Evolutionary conservation across 1,140 invertebrate genomes (phyloP).

Genomic region (Apis dorsata): DNA sequence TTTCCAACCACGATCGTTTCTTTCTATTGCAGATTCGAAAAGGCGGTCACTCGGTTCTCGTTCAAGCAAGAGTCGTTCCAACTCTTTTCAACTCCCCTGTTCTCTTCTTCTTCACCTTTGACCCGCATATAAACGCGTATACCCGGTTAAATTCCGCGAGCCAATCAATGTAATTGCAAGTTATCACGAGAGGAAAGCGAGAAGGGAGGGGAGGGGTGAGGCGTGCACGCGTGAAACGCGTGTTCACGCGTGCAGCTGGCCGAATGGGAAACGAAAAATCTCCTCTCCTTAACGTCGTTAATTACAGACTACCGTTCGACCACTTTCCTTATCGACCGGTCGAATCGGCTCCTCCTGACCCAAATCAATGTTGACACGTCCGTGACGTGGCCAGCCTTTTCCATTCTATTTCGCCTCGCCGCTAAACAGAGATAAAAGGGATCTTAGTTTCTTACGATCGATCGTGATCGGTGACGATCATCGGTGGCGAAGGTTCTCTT

Average conservation of each 20-base stretch:
- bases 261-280: constrained; percentile 26
- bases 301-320: constrained; percentile 73
- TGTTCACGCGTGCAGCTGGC: constrained; percentile 41
- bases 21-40: neutral
- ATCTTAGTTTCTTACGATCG: neutral
- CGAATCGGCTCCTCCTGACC: constrained; percentile 47
- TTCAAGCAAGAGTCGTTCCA: constrained; percentile 1
- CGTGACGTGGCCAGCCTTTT: constrained; percentile 38
- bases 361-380: constrained; percentile 54
- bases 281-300: constrained; percentile 71
- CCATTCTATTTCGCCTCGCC: constrained; percentile 22
- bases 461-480: constrained; percentile 3
- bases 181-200: constrained; percentile 57
- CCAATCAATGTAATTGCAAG: constrained; percentile 75
- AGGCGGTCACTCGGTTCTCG: neutral
- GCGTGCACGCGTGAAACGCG: constrained; percentile 46
- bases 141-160: constrained; percentile 55
- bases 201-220: constrained; percentile 47
- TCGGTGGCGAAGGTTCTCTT: constrained; percentile 41
- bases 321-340: constrained; percentile 65
- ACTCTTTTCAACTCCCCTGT: neutral
- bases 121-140: constrained; percentile 53
- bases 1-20: neutral
- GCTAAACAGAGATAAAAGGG: neutral
- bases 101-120: constrained; percentile 40